Base-by-base conservation (phyloP, 2,888 invertebrate genomes). In the Merodon equestris region DNA sequence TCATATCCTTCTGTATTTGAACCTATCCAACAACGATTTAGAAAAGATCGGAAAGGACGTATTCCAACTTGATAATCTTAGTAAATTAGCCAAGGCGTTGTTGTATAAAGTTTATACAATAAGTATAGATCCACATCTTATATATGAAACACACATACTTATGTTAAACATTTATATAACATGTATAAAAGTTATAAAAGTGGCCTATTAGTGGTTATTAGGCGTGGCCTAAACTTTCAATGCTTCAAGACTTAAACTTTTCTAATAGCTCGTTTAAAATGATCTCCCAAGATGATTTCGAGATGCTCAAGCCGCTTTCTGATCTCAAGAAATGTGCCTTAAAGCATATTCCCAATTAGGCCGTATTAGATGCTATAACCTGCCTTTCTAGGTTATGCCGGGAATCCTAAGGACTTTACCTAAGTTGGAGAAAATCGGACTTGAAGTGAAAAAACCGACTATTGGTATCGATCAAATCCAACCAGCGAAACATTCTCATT, bases 361-460 rank as follows among this genome's bases (percentile, higher is more conserved):
- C 92, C 0, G 90, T 91, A 61, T 86, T 97, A 9, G 90, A 93
- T 81, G 93, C 0, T 94, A 93, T 84, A 93, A 93, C 53, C 94
- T 93, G 85, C 96, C 96, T 0, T 94, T 83, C 86, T 97, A 18
- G 96, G 96, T 0, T 96, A 92, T 96, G n/a, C 93, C 94, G 84
- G 96, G 96, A 0, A 92, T 96, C 34, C 89, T 97, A n/a, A 93
- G 93, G 82, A 91, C 93, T 82, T 89, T 96, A 84, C 91, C 93
- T 1, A 93, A 93, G 0, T 88, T 97, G 47, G 94, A 96, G 87
- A 91, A 90, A 82, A 89, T 97, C 12, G 95, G 96, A 81, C 92
- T 97, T 60, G 97, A 97, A 90, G 92, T 96, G 0, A 97, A 96
- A 87, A 96, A 97, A 83, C 91, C 94, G 0, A 92, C 92, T 4